Percentiles rank a stretch among this genome's conserved stretches.
Evolutionary conservation across 2,797 vertebrate species (phyloP).

Genomic region (Macrochelys suwanniensis): DNA sequence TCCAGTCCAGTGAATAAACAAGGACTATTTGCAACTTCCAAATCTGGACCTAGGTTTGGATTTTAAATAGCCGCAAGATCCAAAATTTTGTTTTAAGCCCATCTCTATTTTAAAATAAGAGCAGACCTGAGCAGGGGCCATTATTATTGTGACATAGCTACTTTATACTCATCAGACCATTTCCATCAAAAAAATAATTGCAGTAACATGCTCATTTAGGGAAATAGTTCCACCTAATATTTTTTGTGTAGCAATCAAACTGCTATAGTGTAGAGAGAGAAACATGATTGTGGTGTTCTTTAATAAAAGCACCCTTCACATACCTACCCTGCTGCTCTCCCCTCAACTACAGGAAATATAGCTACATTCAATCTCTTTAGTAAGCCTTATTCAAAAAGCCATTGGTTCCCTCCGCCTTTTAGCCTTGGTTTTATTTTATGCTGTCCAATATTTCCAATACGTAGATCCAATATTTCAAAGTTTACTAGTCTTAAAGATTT

Average conservation of each 20-base stretch:
- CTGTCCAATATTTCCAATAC: neutral
- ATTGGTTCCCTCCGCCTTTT: neutral
- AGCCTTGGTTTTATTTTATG: neutral
- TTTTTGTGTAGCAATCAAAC: neutral
- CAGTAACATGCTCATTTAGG: neutral
- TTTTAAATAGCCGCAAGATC: neutral
- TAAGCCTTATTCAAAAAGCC: neutral
- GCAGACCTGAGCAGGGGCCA: too few relatives aligned
- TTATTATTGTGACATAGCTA: too few relatives aligned
- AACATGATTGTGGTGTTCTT: too few relatives aligned
- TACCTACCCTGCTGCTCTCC: too few relatives aligned
- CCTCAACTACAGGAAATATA: too few relatives aligned
- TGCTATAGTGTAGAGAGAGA: too few relatives aligned
- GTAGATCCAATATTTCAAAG: neutral
- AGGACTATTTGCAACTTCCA: neutral
- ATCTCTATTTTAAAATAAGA: neutral
- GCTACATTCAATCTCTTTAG: neutral
- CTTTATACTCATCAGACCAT: too few relatives aligned
- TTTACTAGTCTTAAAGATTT: constrained; percentile 2
- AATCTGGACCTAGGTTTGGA: neutral
- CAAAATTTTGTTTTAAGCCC: constrained; percentile 12
- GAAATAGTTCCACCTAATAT: neutral
- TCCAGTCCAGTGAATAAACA: neutral
- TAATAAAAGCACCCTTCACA: too few relatives aligned
- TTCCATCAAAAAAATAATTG: too few relatives aligned